Base-by-base conservation (phyloP, 2,113 vertebrate species). In the Oreochromis niloticus region DNA sequence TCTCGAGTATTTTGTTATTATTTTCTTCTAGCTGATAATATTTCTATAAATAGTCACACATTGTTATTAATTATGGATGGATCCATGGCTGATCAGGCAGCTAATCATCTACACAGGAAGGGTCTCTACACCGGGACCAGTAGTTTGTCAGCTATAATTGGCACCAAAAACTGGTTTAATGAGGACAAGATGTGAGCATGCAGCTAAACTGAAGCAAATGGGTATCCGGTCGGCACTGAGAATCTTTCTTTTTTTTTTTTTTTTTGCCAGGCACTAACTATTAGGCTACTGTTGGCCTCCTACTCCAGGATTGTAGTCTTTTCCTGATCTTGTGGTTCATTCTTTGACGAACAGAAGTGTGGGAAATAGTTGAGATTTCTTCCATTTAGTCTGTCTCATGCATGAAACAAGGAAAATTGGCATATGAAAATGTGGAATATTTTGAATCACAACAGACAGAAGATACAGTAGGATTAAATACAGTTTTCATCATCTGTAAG, bases 111-210 rank as follows among this genome's bases (percentile, higher is more conserved):
- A 86, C 91, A 82, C 82, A 85, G 41, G 78, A 86, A 27, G 41
- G 80, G 84, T 84, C 84, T 85, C 73, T 82, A 39, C 81, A 92
- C 87, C 54, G 66, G 84, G 56, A 88, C 88, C 57, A 88, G 89
- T 94, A 88, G 88, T 93, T 94, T 94, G 93, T 95, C 89, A 89
- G 68, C 88, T 84, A 73, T 94, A 95, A 92, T 88, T 91, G 90
- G 88, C 88, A 92, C 82, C 83, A 88, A 88, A 92, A 85, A 82
- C 50, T 56, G 75, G 57, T 63, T 54, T 95, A 95, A 96, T 94
- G 88, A 94, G 82, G 83, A 93, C 89, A 95, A 95, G 91, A 94
- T 95, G 94, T 91, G 89, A 83, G 83, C 81, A 66, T 54, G 82
- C 59, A 89, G 71, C 89, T 88, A 87, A 84, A 73, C 81, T 84